Percentiles rank a stretch among this genome's conserved stretches.
Conservation (phyloP, 2,888 invertebrate species). For the Papilio protenor region DNA sequence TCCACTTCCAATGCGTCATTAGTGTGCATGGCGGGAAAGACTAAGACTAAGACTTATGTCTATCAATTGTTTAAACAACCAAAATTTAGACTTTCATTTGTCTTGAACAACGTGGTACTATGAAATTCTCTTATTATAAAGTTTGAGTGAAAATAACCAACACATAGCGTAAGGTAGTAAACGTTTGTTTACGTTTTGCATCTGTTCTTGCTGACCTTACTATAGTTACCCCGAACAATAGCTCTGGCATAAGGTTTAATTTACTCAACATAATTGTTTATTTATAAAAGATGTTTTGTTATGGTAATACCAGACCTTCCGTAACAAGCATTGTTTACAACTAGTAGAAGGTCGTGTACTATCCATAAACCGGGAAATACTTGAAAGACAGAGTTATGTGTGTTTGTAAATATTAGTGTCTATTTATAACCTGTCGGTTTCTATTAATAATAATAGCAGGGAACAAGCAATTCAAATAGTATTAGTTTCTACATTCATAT, state of each 20-base stretch:
- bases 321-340: slow-evolving; percentile 3
- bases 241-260: slow-evolving; percentile 3
- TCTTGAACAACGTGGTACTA: too few species aligned
- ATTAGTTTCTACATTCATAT: too few species aligned
- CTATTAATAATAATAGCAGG: not conserved
- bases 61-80: too few species aligned
- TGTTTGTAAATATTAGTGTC: not conserved
- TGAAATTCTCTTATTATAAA: too few species aligned
- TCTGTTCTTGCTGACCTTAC: not conserved
- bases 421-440: not conserved
- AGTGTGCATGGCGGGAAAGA: too few species aligned
- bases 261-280: slow-evolving; percentile 12
- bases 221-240: not conserved
- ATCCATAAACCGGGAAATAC: not conserved
- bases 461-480: not conserved
- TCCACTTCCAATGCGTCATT: too few species aligned
- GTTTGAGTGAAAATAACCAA: too few species aligned
- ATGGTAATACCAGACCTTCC: slow-evolving; percentile 14
- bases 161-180: not conserved
- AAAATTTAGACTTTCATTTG: too few species aligned
- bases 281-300: slow-evolving; percentile 18
- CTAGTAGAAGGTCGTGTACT: not conserved
- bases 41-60: too few species aligned
- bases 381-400: not conserved
- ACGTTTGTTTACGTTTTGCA: slow-evolving; percentile 2